Conservation (phyloP, 2,888 invertebrate genomes). For the Oligia fasciuncula region DNA sequence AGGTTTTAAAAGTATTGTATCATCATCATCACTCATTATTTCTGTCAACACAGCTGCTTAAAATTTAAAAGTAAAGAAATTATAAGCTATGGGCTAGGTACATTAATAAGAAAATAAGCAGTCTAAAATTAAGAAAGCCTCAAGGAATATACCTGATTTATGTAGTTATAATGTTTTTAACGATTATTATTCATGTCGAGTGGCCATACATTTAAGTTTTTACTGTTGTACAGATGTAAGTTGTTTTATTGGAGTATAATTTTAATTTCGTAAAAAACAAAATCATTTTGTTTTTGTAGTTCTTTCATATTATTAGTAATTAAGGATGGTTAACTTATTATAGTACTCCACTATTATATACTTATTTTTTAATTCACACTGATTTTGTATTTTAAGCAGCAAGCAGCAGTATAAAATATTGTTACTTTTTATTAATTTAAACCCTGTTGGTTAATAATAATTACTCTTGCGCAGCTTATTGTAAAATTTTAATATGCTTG, state of each 20-base stretch:
- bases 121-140: conserved; percentile 22
- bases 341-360: not conserved
- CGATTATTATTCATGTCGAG: conserved; percentile 59
- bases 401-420: conserved; percentile 14
- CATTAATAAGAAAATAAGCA: not conserved
- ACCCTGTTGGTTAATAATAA: conserved; percentile 6
- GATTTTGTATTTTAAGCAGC: conserved; percentile 34
- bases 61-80: not conserved
- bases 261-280: conserved; percentile 36
- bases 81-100: not conserved
- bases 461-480: conserved; percentile 16
- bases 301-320: conserved; percentile 23
- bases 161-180: conserved; percentile 31
- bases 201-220: conserved; percentile 66
- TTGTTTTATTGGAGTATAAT: conserved; percentile 51
- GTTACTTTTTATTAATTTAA: not conserved
- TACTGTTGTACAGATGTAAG: conserved; percentile 64
- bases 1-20: conserved; percentile 16
- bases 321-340: conserved; percentile 21
- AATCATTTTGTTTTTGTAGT: conserved; percentile 2
- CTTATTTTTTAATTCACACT: conserved; percentile 9
- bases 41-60: conserved; percentile 1
- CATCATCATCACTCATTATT: conserved; percentile 15
- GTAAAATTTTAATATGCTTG: conserved; percentile 2
- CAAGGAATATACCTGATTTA: conserved; percentile 21